Evolutionary conservation across 2,113 vertebrate species (phyloP), one percentile per base, ranked within the genome.

Genomic region (Solea solea): DNA sequence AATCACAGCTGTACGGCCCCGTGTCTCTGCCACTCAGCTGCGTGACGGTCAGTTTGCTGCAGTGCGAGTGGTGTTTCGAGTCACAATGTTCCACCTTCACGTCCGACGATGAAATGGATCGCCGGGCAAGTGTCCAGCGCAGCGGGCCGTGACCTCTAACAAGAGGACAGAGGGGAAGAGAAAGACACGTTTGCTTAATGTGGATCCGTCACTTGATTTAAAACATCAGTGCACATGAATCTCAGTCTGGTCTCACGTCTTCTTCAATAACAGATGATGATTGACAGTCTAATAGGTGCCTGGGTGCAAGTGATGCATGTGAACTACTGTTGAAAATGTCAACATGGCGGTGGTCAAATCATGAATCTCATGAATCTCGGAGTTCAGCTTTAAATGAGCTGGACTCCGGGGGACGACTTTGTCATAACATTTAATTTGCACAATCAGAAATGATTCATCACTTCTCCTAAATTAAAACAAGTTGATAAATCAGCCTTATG

Each of bases 1-100:
- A 90, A n/a, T 28, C 46, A 63, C 96, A 98, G 66, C 72, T 91
- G 88, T 96, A 94, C 16, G 55, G 84, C 0, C 95, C 95, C 0
- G 95, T 97, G 90, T 97, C 95, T 0, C 40, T 90, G 63, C 85
- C 84, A 0, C 0, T 76, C 67, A 93, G 75, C 27, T 84, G 82
- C 61, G 77, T 78, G 48, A 96, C 41, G 3, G 87, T 73, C 0
- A 98, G 88, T 72, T 52, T 86, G 80, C 91, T 95, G 91, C 96
- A 97, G 80, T 92, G 60, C 0, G 55, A 1, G 27, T 5, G 74
- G 0, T 58, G 69, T 25, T 27, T 60, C 28, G 63, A 40, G 5
- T 61, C 68, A 48, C 95, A 97, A 0, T 11, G 51, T 12, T 81
- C 75, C 8, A 84, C 21, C 0, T 69, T 87, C 62, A 93, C 86